These are phyloP conservation scores for Pyrgus malvae DNA, from an alignment of 2,888 invertebrate species.

Conservation along the genomic window DNA sequence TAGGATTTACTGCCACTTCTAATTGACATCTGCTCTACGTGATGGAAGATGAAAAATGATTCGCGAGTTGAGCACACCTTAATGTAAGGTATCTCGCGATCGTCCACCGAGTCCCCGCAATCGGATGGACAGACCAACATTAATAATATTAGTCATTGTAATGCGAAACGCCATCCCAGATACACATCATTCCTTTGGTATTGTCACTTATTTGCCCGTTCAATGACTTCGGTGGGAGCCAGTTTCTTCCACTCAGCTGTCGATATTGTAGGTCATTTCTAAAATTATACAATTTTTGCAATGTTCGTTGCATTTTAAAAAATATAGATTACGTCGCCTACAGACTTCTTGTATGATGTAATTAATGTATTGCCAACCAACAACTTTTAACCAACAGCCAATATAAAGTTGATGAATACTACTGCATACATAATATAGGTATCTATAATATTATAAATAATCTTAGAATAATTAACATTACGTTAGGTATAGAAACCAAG, in stretches of 20 bases:
- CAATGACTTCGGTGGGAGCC: slow-evolving; percentile 12
- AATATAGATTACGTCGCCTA: too few relatives aligned
- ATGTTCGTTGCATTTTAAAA: too few relatives aligned
- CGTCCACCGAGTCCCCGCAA: slow-evolving; percentile 49
- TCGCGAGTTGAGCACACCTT: slow-evolving; percentile 69
- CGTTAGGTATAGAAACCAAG: too few relatives aligned
- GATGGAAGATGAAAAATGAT: slow-evolving; percentile 58
- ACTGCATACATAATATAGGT: too few relatives aligned
- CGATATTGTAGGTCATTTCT: slow-evolving; percentile 3
- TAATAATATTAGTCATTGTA: slow-evolving; percentile 76
- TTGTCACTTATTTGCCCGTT: slow-evolving; percentile 24
- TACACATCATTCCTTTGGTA: slow-evolving; percentile 46
- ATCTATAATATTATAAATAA: too few relatives aligned
- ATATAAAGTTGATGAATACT: too few relatives aligned
- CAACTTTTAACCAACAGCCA: too few relatives aligned
- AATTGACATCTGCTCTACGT: slow-evolving; percentile 6
- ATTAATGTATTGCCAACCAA: too few relatives aligned
- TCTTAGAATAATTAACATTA: too few relatives aligned
- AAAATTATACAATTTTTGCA: not conserved
- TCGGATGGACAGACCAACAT: slow-evolving; percentile 67
- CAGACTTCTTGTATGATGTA: too few relatives aligned
- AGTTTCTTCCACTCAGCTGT: not conserved
- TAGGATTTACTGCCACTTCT: slow-evolving; percentile 12
- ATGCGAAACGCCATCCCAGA: slow-evolving; percentile 50
- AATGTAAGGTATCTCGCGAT: slow-evolving; percentile 63